These are phyloP conservation scores for Desmophyllum pertusum DNA, from an alignment of 92 coral and sea anemone genomes.

Conservation along the genomic window DNA sequence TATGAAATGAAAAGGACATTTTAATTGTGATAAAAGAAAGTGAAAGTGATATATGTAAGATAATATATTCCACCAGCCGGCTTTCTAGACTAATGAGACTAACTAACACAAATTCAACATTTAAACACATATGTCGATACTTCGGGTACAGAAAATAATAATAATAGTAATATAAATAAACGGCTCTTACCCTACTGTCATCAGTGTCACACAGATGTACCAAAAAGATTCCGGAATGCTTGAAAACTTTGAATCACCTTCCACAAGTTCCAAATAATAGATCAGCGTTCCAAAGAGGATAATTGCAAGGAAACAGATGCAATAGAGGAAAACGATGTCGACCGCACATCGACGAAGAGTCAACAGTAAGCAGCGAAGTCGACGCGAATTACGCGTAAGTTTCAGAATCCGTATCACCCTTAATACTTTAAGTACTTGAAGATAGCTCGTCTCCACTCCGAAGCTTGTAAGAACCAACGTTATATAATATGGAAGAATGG, in stretches of 20 bases:
- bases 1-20: neutral
- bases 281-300: slow-evolving; percentile 82
- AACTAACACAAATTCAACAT: slow-evolving; percentile 14
- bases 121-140: neutral
- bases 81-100: neutral
- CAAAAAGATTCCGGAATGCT: slow-evolving; percentile 94
- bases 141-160: neutral
- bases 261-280: slow-evolving; percentile 69
- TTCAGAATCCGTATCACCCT: slow-evolving; percentile 83
- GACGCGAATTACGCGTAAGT: slow-evolving; percentile 80
- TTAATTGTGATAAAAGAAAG: neutral
- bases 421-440: slow-evolving; percentile 74
- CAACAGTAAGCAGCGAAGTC: slow-evolving; percentile 76
- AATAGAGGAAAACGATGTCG: slow-evolving; percentile 80
- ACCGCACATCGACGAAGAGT: slow-evolving; percentile 84
- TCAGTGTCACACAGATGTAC: slow-evolving; percentile 81
- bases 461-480: slow-evolving; percentile 64
- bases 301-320: slow-evolving; percentile 83
- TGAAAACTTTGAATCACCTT: slow-evolving; percentile 69
- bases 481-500: slow-evolving; percentile 80
- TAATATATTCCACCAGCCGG: neutral
- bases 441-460: slow-evolving; percentile 75
- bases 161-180: neutral
- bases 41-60: neutral
- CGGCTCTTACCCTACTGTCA: slow-evolving; percentile 87